Conservation (phyloP, 1,140 invertebrate species). For the Temnothorax longispinosus region DNA sequence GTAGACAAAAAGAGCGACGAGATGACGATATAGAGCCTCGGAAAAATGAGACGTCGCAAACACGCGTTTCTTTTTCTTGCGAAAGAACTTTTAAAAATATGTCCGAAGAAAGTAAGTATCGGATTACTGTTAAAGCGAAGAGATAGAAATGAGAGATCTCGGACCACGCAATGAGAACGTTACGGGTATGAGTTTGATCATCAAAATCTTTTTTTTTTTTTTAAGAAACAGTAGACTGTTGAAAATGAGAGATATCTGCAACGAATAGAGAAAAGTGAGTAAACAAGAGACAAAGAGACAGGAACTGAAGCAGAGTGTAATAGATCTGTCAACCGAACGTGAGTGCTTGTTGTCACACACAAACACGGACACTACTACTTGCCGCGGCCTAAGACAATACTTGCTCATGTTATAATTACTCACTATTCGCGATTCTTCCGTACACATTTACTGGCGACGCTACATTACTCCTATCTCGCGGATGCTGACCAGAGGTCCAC, state of each 20-base stretch:
- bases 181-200: not conserved
- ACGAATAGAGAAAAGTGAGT: not conserved
- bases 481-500: slow-evolving; percentile 20
- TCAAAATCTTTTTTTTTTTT: not conserved
- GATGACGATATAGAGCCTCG: not conserved
- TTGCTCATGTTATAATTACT: slow-evolving; percentile 5
- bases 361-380: not conserved
- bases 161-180: not conserved
- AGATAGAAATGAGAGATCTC: not conserved
- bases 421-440: slow-evolving; percentile 24
- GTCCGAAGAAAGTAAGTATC: not conserved
- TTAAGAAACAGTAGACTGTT: not conserved
- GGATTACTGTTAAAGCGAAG: not conserved
- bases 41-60: not conserved
- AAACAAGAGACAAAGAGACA: not conserved
- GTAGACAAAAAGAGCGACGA: not conserved
- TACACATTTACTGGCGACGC: slow-evolving; percentile 3
- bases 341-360: slow-evolving; percentile 26
- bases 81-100: not conserved
- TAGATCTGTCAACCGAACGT: slow-evolving; percentile 1
- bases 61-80: not conserved
- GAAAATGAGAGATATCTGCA: not conserved
- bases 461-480: slow-evolving; percentile 24
- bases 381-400: not conserved
- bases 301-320: not conserved